These are phyloP conservation scores for Barnardius zonarius DNA, from an alignment of 2,113 vertebrate species.

Conservation along the genomic window DNA sequence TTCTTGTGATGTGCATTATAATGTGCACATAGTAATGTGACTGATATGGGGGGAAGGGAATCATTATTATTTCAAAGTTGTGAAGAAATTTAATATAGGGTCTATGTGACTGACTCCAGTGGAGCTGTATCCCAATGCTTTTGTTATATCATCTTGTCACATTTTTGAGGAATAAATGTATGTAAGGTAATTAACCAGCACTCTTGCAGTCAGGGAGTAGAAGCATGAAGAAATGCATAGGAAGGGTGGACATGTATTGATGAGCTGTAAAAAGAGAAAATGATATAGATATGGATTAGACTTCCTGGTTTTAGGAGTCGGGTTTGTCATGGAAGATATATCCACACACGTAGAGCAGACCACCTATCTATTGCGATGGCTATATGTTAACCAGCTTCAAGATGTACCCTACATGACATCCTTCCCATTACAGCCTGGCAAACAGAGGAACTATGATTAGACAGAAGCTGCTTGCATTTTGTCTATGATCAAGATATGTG, in stretches of 20 bases:
- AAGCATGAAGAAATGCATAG: neutral
- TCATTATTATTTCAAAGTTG: neutral
- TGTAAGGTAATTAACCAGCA: neutral
- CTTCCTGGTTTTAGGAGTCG: neutral
- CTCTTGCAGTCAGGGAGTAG: neutral
- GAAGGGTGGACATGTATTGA: fast-evolving
- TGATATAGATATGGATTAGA: neutral
- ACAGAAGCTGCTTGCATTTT: neutral
- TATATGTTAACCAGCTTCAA: neutral
- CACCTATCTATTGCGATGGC: neutral
- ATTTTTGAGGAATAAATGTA: neutral
- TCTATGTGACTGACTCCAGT: neutral
- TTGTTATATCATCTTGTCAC: fast-evolving
- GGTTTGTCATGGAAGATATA: neutral
- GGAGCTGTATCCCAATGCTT: neutral
- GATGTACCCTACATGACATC: neutral
- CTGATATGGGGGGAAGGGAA: neutral
- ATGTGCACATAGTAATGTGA: neutral
- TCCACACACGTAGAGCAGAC: neutral
- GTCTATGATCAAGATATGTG: neutral
- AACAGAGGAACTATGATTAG: neutral
- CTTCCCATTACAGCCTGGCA: neutral
- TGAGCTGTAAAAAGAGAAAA: neutral
- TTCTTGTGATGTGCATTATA: neutral
- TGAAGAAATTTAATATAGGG: neutral